Base-by-base conservation (phyloP, 2,888 invertebrate species). In the Hypselothyrea guttata region DNA sequence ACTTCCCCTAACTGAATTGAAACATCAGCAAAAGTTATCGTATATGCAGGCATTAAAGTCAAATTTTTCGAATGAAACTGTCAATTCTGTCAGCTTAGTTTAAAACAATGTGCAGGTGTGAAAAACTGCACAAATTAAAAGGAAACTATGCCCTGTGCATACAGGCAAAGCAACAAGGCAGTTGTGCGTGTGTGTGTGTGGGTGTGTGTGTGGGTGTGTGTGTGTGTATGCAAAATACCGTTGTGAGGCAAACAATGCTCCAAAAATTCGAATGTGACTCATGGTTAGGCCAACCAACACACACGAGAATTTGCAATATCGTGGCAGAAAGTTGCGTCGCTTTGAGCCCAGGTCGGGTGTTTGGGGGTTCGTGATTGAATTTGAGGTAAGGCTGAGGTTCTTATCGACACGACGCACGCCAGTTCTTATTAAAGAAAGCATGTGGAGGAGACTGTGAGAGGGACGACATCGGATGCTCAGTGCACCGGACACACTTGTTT, bases 321-420 rank as follows among this genome's bases (percentile, higher is more conserved):
- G 8, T 7, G 8, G 7, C 33, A 7, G 7, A n/a, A n/a, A 7
- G 2, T 7, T n/a, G 9, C 9, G 4, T 9, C 3, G n/a, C 7
- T 3, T n/a, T 30, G 9, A 2, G 30, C 7, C 7, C 7, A 2
- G 30, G 11, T 7, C 7, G 16, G 18, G 22, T 27, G 7, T 8
- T 5, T n/a, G n/a, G 1, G 15, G 15, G 4, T 1, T 4, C n/a
- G 4, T 2, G 22, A 8, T 12, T 34, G n/a, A 12, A 7, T 4
- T 7, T 5, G 12, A n/a, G n/a, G 11, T 4, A 3, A n/a, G 34
- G 12, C 4, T n/a, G 56, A 34, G 34, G 48, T 40, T 22, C 62
- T 73, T 76, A 81, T 81, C 66, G 52, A 48, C 55, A 55, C 59
- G 27, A 37, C 12, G 31, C 60, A 45, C 38, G 35, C 40, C 69